Evolutionary conservation across 2,113 vertebrate species (phyloP).

Genomic region (Pachycephala philippinensis): DNA sequence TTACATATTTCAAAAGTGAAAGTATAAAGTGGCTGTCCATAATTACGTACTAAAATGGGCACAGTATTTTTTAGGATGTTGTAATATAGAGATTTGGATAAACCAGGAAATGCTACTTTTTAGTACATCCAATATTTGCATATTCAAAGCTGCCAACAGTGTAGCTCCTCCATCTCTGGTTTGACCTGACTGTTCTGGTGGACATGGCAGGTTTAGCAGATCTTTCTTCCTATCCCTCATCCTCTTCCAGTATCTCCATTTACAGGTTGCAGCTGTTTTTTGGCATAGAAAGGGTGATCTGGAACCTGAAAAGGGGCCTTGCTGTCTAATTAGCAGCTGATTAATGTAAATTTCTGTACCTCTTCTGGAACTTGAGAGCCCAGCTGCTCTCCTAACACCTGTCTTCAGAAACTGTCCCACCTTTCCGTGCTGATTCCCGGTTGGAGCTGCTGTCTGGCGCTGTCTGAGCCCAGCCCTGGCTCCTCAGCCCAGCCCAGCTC

Average conservation of each 20-base stretch:
- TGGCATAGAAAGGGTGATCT: neutral
- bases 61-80: neutral
- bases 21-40: neutral
- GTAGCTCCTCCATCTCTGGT: neutral
- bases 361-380: neutral
- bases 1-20: neutral
- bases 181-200: neutral
- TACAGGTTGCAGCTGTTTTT: neutral
- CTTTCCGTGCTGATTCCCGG: accelerated
- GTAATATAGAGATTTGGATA: neutral
- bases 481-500: neutral
- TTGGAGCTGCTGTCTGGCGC: neutral
- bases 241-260: neutral
- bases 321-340: neutral
- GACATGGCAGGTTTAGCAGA: neutral
- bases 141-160: neutral
- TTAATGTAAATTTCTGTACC: neutral
- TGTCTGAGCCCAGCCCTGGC: neutral
- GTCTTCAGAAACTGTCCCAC: neutral
- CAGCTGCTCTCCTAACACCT: neutral
- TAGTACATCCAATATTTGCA: neutral
- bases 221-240: neutral
- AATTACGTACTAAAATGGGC: neutral
- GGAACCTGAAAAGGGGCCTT: neutral
- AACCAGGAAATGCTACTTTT: neutral